These are phyloP conservation scores for Theonella swinhoei DNA, from an alignment of 37 sponge, comb jelly and placozoan species.

Conservation along the genomic window DNA sequence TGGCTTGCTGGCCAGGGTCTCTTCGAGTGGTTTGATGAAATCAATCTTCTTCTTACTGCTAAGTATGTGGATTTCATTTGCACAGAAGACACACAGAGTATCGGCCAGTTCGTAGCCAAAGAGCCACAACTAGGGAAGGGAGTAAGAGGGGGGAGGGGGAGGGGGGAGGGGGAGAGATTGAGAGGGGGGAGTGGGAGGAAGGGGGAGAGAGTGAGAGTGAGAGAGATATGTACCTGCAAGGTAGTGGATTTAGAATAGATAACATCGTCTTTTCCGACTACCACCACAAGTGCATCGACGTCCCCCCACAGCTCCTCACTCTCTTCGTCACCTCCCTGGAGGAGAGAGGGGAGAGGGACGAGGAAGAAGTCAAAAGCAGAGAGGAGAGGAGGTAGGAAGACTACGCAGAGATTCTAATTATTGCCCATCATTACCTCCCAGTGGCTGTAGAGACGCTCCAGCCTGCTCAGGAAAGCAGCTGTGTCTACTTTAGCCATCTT, in stretches of 20 bases:
- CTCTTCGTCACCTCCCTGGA: constrained; percentile 45
- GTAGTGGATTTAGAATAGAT: constrained; percentile 90
- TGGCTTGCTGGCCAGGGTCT: constrained; percentile 29
- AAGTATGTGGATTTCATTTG: constrained; percentile 71
- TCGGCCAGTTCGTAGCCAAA: constrained; percentile 97
- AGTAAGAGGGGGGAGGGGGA: too few species aligned
- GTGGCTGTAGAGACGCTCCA: constrained; percentile 69
- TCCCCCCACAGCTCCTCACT: constrained; percentile 53
- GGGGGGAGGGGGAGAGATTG: background rate
- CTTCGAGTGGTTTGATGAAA: constrained; percentile 80
- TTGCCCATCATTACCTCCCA: constrained; percentile 81
- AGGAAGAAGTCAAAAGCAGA: background rate
- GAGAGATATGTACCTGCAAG: constrained; percentile 55
- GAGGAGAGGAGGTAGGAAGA: background rate
- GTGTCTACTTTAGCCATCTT: constrained; percentile 75
- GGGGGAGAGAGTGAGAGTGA: too few species aligned
- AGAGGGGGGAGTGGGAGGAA: too few species aligned
- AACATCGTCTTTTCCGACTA: constrained; percentile 87
- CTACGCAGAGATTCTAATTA: constrained; percentile 22
- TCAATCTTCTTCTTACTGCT: constrained; percentile 94
- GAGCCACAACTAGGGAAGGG: constrained; percentile 97
- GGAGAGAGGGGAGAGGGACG: background rate
- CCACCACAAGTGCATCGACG: constrained; percentile 72
- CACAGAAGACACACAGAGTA: constrained; percentile 85
- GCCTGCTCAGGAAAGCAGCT: constrained; percentile 60